These are phyloP conservation scores for Scolopax bukidnonensis DNA, from an alignment of 2,797 vertebrate genomes.

Conservation along the genomic window DNA sequence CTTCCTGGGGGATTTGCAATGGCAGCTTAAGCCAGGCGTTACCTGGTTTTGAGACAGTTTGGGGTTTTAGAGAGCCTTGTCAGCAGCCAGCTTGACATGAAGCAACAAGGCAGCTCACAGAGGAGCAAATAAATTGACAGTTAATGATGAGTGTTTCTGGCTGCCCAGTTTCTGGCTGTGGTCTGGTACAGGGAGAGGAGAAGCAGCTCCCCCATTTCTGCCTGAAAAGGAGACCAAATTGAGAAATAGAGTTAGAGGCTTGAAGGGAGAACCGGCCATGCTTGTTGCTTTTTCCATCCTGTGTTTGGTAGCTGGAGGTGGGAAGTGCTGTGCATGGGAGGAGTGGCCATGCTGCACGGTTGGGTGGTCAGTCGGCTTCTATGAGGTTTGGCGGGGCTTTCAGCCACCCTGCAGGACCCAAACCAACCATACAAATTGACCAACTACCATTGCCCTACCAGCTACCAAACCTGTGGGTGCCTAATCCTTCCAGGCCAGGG, in stretches of 20 bases:
- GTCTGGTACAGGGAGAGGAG: not conserved
- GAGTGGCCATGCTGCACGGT: accelerated
- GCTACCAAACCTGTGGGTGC: not conserved
- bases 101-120: constrained; percentile 7
- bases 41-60: not conserved
- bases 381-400: not conserved
- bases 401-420: not conserved
- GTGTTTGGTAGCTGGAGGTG: not conserved
- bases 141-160: constrained; percentile 32
- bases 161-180: not conserved
- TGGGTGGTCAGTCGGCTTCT: accelerated
- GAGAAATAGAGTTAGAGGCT: not conserved
- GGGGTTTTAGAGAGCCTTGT: not conserved
- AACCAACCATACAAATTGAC: not conserved
- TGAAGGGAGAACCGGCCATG: not conserved
- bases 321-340: accelerated
- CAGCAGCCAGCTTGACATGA: not conserved
- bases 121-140: constrained; percentile 11
- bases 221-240: not conserved
- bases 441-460: not conserved
- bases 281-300: not conserved
- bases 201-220: not conserved
- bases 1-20: not conserved
- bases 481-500: not conserved
- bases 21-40: not conserved